These are phyloP conservation scores for Nymphalis io DNA, from an alignment of 1,140 invertebrate genomes.

Conservation along the genomic window DNA sequence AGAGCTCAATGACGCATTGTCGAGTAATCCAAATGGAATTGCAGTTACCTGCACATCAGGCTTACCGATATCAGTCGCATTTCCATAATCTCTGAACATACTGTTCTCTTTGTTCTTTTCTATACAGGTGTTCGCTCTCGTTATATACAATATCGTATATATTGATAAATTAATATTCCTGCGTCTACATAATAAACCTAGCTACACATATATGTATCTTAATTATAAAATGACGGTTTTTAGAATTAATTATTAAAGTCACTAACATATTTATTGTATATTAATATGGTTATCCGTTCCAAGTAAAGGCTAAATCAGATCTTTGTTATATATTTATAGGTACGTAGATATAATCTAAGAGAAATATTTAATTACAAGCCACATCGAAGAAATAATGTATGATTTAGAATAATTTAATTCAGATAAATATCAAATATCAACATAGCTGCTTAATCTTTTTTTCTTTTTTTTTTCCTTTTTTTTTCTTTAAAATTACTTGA, in stretches of 20 bases:
- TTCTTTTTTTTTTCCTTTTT: neutral
- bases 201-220: constrained; percentile 12
- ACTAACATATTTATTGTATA: constrained; percentile 9
- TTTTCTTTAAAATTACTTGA: too few relatives aligned
- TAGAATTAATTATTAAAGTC: constrained; percentile 7
- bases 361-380: neutral
- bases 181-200: constrained; percentile 24
- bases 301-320: constrained; percentile 20
- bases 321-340: constrained; percentile 5
- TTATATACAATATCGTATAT: neutral
- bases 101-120: neutral
- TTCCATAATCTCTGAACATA: too few relatives aligned
- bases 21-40: neutral
- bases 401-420: neutral
- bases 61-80: too few relatives aligned
- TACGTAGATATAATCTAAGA: neutral
- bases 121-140: neutral
- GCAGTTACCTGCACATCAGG: too few relatives aligned
- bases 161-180: constrained; percentile 13
- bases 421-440: neutral
- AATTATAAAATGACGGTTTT: neutral
- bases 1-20: neutral
- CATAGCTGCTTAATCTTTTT: neutral
- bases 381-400: neutral
- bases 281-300: neutral